phyloP scores from a whole-genome alignment of 2,113 vertebrate species.

The Paracanthobrama guichenoti region DNA sequence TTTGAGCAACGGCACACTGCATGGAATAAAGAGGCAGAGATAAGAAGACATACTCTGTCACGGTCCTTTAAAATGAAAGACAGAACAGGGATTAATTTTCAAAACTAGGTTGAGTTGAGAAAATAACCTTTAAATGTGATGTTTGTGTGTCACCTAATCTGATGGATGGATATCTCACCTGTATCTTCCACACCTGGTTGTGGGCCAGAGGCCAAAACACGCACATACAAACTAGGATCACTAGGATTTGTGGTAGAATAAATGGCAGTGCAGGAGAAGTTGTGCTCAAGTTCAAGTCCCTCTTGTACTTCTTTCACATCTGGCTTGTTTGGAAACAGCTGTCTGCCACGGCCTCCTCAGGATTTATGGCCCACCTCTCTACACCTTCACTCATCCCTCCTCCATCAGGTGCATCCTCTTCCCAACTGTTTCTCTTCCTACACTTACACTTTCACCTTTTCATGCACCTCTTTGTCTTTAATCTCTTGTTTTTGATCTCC shows the following conservation, averaged over 20 bases:
- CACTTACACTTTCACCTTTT: slow-evolving; percentile 10
- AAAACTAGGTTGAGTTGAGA: neutral
- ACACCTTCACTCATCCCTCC: slow-evolving; percentile 17
- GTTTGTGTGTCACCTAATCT: slow-evolving; percentile 11
- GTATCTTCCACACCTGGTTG: slow-evolving; percentile 38
- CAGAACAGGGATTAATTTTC: slow-evolving; percentile 36
- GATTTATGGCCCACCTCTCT: slow-evolving; percentile 44
- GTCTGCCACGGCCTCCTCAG: neutral
- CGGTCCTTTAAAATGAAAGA: neutral
- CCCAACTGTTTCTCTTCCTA: neutral
- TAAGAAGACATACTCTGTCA: neutral
- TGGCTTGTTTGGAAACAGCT: slow-evolving; percentile 50
- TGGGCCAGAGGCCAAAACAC: slow-evolving; percentile 30
- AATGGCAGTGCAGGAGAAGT: neutral
- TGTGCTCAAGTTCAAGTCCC: neutral
- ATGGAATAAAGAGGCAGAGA: neutral
- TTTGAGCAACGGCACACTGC: neutral
- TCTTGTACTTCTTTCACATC: slow-evolving; percentile 22
- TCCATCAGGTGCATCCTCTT: slow-evolving; percentile 24
- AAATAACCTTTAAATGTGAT: slow-evolving; percentile 14
- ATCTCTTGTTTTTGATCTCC: neutral
- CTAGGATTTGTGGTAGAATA: neutral
- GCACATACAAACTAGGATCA: neutral
- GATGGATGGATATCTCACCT: slow-evolving; percentile 21
- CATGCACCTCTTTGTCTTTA: slow-evolving; percentile 12